Base-by-base conservation (phyloP, 2,888 invertebrate species). In the Smittia sp. region DNA sequence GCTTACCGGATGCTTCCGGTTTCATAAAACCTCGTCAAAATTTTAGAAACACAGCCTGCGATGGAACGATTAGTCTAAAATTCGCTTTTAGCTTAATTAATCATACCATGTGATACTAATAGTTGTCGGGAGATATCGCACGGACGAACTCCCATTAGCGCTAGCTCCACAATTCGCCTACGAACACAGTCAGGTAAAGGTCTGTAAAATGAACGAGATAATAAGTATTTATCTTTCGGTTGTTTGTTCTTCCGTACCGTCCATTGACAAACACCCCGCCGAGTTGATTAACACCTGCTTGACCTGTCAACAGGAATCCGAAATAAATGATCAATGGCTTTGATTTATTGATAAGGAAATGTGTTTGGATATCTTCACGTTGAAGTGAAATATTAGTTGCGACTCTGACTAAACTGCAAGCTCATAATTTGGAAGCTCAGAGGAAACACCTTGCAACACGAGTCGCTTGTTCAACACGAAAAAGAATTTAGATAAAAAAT, bases 261-360 rank as follows among this genome's bases (percentile, higher is more conserved):
- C 98, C 98, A 82, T 98, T 98, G 11, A 98, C 97, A 82, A 98
- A 97, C 74, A 97, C 96, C 54, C 97, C 97, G 68, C 97, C 97
- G 77, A 98, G 85, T 84, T 98, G 97, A 85, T 98, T 98, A 62
- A 98, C 96, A 76, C 97, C 97, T 58, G 96, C 96, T 86, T 97
- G 96, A 79, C 96, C 96, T 96, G 85, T 7, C 79, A 78, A 76
- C 66, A 4, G 18, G 46, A 58, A 20, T 6, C 3, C n/a, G 11
- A n/a, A 58, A 20, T 18, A 6, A 6, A 58, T 58, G 22, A 58
- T 58, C 6, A 58, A 22, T 22, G 58, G 9, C 3, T 58, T 58
- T 58, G 58, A 58, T 58, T 58, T 58, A 58, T 58, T 20, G 58
- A 58, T 58, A 22, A 58, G 18, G n/a, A 46, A 46, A 46, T 46